Percentiles rank a stretch among this genome's conserved stretches.
Evolutionary conservation across 2,888 invertebrate genomes (phyloP).

Genomic region (Autographa gamma): DNA sequence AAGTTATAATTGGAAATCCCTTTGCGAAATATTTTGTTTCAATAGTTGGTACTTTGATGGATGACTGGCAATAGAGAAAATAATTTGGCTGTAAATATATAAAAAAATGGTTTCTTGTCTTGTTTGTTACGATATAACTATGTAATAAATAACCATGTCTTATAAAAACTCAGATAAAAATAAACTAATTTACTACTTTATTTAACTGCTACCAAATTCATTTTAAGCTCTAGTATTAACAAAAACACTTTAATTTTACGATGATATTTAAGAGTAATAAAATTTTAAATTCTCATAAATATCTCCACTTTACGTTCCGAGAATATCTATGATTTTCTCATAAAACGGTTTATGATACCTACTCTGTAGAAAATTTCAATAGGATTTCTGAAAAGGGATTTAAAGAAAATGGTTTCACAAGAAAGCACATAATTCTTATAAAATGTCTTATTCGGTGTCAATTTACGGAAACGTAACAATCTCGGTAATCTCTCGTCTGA

Average conservation of each 20-base stretch:
- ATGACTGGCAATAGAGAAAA: neutral
- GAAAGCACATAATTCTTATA: neutral
- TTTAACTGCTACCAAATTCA: too few species aligned
- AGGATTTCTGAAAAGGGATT: too few species aligned
- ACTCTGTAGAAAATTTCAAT: neutral
- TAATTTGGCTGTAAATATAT: too few species aligned
- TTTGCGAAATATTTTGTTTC: neutral
- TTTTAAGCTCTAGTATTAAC: too few species aligned
- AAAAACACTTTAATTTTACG: too few species aligned
- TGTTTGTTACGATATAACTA: too few species aligned
- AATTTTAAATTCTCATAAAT: neutral
- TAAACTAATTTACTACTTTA: too few species aligned
- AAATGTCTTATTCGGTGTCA: neutral
- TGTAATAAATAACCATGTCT: too few species aligned
- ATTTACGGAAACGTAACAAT: neutral
- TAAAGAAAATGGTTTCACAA: too few species aligned
- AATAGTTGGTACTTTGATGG: neutral
- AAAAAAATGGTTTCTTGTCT: too few species aligned
- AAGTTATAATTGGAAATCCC: constrained; percentile 5
- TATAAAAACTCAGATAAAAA: too few species aligned
- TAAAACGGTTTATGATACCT: neutral
- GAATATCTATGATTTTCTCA: neutral
- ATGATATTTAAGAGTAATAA: neutral
- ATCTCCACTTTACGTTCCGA: neutral
- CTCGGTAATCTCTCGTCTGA: neutral